A percentile compares a stretch with the other conserved stretches of the same genome.
These are phyloP conservation scores for Mionectes macconnelli DNA, from an alignment of 2,113 vertebrate species.

Conservation along the genomic window DNA sequence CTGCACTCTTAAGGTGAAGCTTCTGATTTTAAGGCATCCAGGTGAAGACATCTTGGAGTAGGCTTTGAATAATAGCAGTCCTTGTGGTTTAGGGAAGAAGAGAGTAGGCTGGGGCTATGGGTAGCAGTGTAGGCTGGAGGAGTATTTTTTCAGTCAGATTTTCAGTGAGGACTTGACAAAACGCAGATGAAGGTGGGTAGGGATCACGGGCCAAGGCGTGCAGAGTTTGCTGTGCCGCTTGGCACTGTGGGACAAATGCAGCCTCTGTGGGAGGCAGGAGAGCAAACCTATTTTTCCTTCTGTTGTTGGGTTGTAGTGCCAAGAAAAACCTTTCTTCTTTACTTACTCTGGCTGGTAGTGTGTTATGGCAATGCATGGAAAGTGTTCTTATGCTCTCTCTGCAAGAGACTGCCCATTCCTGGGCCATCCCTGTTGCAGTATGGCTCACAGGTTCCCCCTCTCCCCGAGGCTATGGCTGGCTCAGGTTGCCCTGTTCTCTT, in stretches of 20 bases:
- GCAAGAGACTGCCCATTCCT: fast-evolving
- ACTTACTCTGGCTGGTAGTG: not conserved
- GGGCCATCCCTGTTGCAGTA: not conserved
- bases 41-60: not conserved
- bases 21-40: not conserved
- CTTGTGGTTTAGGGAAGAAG: not conserved
- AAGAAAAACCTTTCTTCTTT: not conserved
- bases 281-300: not conserved
- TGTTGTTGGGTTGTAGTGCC: not conserved
- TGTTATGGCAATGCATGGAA: not conserved
- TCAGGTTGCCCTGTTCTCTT: not conserved
- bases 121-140: not conserved
- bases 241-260: not conserved
- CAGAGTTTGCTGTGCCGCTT: fast-evolving
- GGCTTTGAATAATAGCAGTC: not conserved
- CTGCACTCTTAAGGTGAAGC: not conserved
- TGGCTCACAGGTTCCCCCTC: not conserved
- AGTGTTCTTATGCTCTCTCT: not conserved
- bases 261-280: not conserved
- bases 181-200: fast-evolving
- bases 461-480: not conserved
- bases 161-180: not conserved
- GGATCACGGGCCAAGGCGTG: not conserved
- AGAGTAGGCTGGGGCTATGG: not conserved
- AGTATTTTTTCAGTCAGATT: not conserved